These are phyloP conservation scores for Xiphophorus hellerii DNA, from an alignment of 2,113 vertebrate genomes.

Conservation along the genomic window DNA sequence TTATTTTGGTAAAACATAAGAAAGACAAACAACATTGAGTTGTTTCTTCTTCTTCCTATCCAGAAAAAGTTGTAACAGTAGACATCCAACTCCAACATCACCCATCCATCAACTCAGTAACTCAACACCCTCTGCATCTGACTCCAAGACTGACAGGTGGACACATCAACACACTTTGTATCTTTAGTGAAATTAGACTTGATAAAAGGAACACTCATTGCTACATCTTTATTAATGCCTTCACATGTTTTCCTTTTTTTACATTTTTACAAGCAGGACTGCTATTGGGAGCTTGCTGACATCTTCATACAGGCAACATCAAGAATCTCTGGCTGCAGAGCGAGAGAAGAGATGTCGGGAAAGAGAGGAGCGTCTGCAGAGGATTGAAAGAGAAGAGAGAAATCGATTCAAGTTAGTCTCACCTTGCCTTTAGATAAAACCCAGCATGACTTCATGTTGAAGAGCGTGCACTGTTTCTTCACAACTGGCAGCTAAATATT, in stretches of 20 bases:
- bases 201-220: background rate
- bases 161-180: background rate
- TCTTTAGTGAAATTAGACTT: background rate
- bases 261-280: constrained; percentile 72
- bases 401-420: constrained; percentile 91
- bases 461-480: constrained; percentile 8
- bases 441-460: constrained; percentile 1
- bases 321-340: constrained; percentile 93
- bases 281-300: constrained; percentile 87
- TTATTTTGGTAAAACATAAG: background rate
- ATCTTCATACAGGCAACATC: constrained; percentile 95
- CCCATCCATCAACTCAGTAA: constrained; percentile 71
- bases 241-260: background rate
- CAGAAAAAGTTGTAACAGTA: constrained; percentile 83
- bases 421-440: constrained; percentile 8
- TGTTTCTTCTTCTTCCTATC: constrained; percentile 22
- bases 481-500: constrained; percentile 4
- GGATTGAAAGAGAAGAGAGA: constrained; percentile 94
- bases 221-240: background rate
- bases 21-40: constrained; percentile 16
- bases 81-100: constrained; percentile 67
- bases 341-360: constrained; percentile 90
- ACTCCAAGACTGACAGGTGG: constrained; percentile 86
- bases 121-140: constrained; percentile 74
- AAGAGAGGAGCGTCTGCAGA: constrained; percentile 94